phyloP scores from a whole-genome alignment of 2,113 vertebrate species.

The Rattus rattus region DNA sequence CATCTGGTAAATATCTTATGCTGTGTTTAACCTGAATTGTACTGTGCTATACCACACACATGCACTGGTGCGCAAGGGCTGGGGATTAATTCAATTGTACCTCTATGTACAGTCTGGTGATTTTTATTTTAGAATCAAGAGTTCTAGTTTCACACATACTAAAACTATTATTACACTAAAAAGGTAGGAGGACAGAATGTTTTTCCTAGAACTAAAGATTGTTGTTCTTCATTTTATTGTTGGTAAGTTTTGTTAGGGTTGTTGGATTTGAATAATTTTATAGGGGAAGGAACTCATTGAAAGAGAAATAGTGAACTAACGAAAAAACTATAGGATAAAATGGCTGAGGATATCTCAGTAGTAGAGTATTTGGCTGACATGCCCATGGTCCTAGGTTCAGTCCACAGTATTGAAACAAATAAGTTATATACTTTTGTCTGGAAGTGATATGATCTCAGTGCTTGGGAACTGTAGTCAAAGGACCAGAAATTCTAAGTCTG shows the following conservation, averaged over 20 bases:
- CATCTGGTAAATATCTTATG: slow-evolving; percentile 83
- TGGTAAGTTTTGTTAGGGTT: background rate
- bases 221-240: background rate
- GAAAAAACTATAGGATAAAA: too few species aligned
- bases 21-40: slow-evolving; percentile 54
- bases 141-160: background rate
- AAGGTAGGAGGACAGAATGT: background rate
- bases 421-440: background rate
- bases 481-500: background rate
- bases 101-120: background rate
- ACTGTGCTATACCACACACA: background rate
- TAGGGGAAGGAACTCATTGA: background rate
- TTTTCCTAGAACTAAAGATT: slow-evolving; percentile 35
- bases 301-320: background rate
- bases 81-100: background rate
- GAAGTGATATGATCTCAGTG: background rate
- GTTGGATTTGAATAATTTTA: background rate
- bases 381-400: background rate
- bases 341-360: background rate
- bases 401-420: background rate
- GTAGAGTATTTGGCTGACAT: background rate
- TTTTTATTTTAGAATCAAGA: background rate
- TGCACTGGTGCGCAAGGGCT: background rate
- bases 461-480: background rate
- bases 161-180: background rate